These are phyloP conservation scores for Arothron firmamentum DNA, from an alignment of 2,113 vertebrate species.

Conservation along the genomic window DNA sequence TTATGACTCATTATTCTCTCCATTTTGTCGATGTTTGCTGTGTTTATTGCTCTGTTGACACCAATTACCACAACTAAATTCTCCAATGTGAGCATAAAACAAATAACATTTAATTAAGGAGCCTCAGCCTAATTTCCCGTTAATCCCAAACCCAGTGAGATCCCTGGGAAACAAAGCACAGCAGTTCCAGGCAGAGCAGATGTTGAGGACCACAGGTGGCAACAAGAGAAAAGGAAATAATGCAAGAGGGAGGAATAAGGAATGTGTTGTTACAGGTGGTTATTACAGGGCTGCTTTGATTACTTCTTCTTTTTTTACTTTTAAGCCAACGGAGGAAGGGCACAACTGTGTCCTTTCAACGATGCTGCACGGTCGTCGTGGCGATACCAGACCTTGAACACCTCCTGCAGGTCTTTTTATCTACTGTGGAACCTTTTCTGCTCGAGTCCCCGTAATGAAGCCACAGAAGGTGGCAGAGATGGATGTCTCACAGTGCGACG, in stretches of 20 bases:
- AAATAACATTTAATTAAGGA: slow-evolving; percentile 7
- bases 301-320: no score
- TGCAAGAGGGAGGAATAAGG: neutral
- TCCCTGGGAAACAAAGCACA: slow-evolving; percentile 3
- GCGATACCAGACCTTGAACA: slow-evolving; percentile 32
- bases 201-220: slow-evolving; percentile 14
- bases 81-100: slow-evolving; percentile 41
- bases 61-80: slow-evolving; percentile 6
- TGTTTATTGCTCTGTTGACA: no score
- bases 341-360: slow-evolving; percentile 8
- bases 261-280: no score
- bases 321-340: slow-evolving; percentile 7
- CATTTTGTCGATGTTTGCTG: no score
- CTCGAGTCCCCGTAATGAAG: neutral
- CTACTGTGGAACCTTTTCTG: no score
- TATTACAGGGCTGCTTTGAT: no score
- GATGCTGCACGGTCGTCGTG: slow-evolving; percentile 68
- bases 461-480: neutral
- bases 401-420: neutral
- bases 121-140: slow-evolving; percentile 2
- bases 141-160: slow-evolving; percentile 6
- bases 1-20: no score
- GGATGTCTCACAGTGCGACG: slow-evolving; percentile 54
- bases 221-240: neutral
- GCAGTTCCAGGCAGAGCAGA: slow-evolving; percentile 11